Evolutionary conservation across 53 echinoderm and acorn worm genomes (phyloP).

Genomic region (Echinarachnius parma): DNA sequence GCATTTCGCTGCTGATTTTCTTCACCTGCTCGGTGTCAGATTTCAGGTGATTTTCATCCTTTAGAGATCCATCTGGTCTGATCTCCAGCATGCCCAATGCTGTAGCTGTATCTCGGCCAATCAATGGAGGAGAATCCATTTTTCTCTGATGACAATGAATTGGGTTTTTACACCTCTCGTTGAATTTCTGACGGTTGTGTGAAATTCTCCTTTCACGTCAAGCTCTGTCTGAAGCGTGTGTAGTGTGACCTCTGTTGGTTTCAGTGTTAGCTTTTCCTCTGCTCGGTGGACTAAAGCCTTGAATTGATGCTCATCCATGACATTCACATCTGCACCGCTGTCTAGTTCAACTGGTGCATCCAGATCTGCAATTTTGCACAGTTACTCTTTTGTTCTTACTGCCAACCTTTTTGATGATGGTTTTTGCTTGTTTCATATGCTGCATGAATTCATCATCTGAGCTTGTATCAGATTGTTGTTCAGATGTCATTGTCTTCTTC

Average conservation of each 20-base stretch:
- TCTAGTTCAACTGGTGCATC: conserved; percentile 44
- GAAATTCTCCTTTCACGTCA: conserved; percentile 39
- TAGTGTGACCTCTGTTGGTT: conserved; percentile 28
- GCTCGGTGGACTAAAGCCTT: conserved; percentile 44
- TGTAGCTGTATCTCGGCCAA: conserved; percentile 14
- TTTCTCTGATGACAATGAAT: too few species aligned
- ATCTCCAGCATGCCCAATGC: conserved; percentile 38
- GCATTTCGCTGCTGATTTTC: too few species aligned
- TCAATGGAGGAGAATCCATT: conserved; percentile 48
- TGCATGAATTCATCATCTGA: conserved; percentile 21
- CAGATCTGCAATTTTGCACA: conserved; percentile 39
- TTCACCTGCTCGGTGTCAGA: background rate
- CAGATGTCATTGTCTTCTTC: too few species aligned
- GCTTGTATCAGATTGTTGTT: conserved; percentile 11
- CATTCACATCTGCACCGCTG: conserved; percentile 46
- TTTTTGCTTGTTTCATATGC: conserved; percentile 14
- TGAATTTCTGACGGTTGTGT: conserved; percentile 31
- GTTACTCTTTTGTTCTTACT: background rate
- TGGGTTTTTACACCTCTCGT: conserved; percentile 46
- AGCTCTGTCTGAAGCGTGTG: conserved; percentile 38
- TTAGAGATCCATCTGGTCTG: conserved; percentile 34
- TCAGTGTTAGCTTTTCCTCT: background rate
- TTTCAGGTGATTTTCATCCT: conserved; percentile 13
- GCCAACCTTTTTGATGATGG: background rate
- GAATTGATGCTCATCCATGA: conserved; percentile 62